Conservation (phyloP, 2,797 vertebrate species). For the Rhinogobio ventralis region DNA sequence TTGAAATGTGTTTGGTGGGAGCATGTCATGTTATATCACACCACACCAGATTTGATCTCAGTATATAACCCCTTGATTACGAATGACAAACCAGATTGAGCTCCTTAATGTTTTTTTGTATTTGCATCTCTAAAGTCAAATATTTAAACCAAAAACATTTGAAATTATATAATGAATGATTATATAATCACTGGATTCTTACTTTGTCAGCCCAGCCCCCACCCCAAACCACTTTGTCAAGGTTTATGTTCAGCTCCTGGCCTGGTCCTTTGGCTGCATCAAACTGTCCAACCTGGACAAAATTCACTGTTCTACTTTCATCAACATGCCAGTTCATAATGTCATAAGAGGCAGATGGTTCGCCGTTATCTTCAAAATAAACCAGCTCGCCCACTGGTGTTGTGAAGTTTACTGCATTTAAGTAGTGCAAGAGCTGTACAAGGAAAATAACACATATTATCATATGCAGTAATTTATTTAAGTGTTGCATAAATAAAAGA, state of each 20-base stretch:
- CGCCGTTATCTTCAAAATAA: slow-evolving; percentile 65
- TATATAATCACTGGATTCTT: slow-evolving; percentile 26
- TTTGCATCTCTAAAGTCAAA: too few species aligned
- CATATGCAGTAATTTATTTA: too few species aligned
- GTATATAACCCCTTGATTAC: too few species aligned
- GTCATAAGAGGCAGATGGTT: slow-evolving; percentile 65
- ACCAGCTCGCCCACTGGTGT: slow-evolving; percentile 67
- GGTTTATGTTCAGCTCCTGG: slow-evolving; percentile 63
- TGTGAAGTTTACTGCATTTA: slow-evolving; percentile 66
- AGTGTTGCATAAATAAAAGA: too few species aligned
- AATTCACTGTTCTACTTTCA: slow-evolving; percentile 53
- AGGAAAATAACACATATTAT: not conserved
- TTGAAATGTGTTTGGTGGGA: not conserved
- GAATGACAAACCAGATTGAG: too few species aligned
- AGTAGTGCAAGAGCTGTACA: slow-evolving; percentile 60
- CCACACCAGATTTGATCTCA: too few species aligned
- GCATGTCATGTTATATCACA: too few species aligned
- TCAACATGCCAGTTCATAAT: slow-evolving; percentile 70
- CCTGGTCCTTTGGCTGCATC: slow-evolving; percentile 56
- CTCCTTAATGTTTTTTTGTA: too few species aligned
- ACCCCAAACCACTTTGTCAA: slow-evolving; percentile 61
- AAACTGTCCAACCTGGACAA: slow-evolving; percentile 67
- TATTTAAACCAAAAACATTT: too few species aligned
- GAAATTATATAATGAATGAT: too few species aligned
- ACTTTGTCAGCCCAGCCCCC: slow-evolving; percentile 55